A percentile compares a stretch with the other conserved stretches of the same genome.
phyloP scores from a whole-genome alignment of 2,113 vertebrate genomes.

The Cyrtonyx montezumae region DNA sequence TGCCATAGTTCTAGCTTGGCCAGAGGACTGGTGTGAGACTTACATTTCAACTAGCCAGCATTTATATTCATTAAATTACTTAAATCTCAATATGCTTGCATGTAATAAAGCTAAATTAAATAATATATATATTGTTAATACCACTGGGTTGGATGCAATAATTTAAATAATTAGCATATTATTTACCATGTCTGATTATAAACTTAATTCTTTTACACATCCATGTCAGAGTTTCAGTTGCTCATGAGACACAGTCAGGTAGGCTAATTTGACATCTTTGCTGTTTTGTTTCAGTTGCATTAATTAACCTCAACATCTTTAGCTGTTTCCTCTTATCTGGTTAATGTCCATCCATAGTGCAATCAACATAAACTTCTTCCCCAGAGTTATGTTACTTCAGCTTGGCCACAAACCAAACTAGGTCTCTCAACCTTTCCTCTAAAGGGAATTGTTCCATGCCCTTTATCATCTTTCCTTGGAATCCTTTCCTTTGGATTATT shows the following conservation, averaged over 20 bases:
- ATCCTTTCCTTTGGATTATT: too few relatives aligned
- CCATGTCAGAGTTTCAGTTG: not conserved
- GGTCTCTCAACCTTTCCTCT: too few relatives aligned
- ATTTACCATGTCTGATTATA: conserved; percentile 13
- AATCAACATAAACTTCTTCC: not conserved
- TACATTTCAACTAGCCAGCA: not conserved
- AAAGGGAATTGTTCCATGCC: too few relatives aligned
- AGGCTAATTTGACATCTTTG: not conserved
- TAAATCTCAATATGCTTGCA: not conserved
- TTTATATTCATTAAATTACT: not conserved
- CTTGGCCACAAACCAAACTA: not conserved
- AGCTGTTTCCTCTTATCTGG: not conserved
- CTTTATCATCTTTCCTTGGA: too few relatives aligned
- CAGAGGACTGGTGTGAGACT: not conserved
- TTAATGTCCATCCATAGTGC: not conserved
- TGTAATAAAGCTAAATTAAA: not conserved
- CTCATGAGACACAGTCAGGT: not conserved
- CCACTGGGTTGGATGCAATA: not conserved
- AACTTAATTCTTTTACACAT: conserved; percentile 19
- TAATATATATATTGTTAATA: not conserved
- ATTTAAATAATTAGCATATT: not conserved
- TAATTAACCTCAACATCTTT: conserved; percentile 55
- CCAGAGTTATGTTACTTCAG: not conserved
- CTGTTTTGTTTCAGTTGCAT: not conserved
- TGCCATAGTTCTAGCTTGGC: not conserved